phyloP scores from a whole-genome alignment of 1,140 invertebrate species.

The Drosophila aff. region DNA sequence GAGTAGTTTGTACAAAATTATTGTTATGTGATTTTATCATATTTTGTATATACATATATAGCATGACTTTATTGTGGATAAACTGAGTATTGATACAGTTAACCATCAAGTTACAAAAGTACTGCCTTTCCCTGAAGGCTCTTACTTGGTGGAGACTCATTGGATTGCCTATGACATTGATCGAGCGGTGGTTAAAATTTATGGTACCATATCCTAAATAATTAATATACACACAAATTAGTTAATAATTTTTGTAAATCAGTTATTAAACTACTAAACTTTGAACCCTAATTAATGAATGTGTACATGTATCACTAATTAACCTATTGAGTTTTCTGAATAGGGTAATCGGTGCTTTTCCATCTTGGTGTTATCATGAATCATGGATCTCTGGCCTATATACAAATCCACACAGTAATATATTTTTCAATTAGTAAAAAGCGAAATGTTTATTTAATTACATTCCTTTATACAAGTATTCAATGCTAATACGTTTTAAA shows the following conservation, averaged over 20 bases:
- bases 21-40: neutral
- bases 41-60: too few species aligned
- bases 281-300: neutral
- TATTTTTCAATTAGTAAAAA: neutral
- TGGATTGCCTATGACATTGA: conserved; percentile 13
- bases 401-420: neutral
- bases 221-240: too few species aligned
- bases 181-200: conserved; percentile 9
- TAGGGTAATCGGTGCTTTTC: neutral
- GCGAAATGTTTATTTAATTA: conserved; percentile 2
- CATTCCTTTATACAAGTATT: neutral
- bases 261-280: neutral
- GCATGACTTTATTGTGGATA: conserved; percentile 13
- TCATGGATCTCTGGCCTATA: neutral
- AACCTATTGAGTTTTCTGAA: too few species aligned
- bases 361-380: neutral
- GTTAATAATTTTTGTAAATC: neutral
- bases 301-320: neutral
- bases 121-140: conserved; percentile 15
- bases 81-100: neutral
- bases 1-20: neutral
- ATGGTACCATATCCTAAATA: neutral
- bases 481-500: neutral
- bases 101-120: neutral
- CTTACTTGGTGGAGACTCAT: conserved; percentile 13